Evolutionary conservation across 2,888 invertebrate species (phyloP).

Genomic region (Tuberolachnus salignus): DNA sequence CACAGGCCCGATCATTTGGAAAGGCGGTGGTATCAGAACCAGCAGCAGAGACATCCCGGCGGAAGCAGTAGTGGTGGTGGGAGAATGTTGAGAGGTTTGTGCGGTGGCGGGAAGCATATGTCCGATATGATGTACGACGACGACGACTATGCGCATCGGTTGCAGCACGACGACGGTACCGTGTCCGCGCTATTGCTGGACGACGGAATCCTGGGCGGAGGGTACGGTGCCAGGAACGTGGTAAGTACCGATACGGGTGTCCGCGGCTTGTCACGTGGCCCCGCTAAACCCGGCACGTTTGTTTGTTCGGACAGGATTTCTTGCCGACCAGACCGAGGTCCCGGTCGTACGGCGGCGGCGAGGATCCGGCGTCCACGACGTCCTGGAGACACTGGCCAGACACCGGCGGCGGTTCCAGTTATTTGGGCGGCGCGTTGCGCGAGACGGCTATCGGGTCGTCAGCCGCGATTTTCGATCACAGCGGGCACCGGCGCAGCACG

Average conservation of each 20-base stretch:
- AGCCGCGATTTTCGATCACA: conserved; percentile 61
- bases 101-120: conserved; percentile 24
- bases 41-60: conserved; percentile 25
- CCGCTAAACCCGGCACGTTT: background rate
- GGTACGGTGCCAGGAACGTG: conserved; percentile 17
- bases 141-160: conserved; percentile 6
- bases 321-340: conserved; percentile 41
- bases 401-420: conserved; percentile 61
- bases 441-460: conserved; percentile 63
- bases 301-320: conserved; percentile 19
- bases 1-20: conserved; percentile 29
- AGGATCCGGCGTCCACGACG: conserved; percentile 30
- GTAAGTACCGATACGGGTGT: conserved; percentile 9
- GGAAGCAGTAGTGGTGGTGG: background rate
- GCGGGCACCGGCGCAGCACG: conserved; percentile 16
- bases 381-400: conserved; percentile 47
- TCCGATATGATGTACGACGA: conserved; percentile 41
- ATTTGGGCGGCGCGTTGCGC: conserved; percentile 62
- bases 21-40: conserved; percentile 44
- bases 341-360: conserved; percentile 35
- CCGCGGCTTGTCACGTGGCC: background rate
- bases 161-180: conserved; percentile 17
- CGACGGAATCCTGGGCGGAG: conserved; percentile 8
- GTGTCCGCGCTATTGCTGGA: conserved; percentile 20
- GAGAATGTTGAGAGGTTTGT: conserved; percentile 24